A percentile compares a stretch with the other conserved stretches of the same genome.
phyloP scores from a whole-genome alignment of 2,888 invertebrate genomes.

The Sarcophaga carnaria region DNA sequence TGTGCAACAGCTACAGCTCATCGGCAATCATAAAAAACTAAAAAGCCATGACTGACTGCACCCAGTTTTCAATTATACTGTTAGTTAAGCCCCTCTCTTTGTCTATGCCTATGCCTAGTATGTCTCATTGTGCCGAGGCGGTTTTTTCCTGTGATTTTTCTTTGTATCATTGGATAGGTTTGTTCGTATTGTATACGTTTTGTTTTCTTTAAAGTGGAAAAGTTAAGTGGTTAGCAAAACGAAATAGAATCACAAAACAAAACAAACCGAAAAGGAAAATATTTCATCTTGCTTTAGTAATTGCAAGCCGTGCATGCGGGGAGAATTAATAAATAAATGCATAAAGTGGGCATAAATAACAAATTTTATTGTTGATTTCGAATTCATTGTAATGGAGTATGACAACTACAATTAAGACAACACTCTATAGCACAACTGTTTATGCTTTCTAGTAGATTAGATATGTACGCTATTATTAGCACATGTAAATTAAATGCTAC shows the following conservation, averaged over 20 bases:
- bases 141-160: conserved; percentile 5
- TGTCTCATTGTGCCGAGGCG: conserved; percentile 21
- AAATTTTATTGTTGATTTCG: conserved; percentile 25
- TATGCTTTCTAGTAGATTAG: too few relatives aligned
- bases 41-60: conserved; percentile 52
- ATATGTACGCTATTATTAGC: neutral
- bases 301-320: neutral
- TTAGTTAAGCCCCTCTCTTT: conserved; percentile 38
- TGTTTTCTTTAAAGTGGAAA: conserved; percentile 50
- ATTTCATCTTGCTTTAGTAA: conserved; percentile 36
- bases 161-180: conserved; percentile 12
- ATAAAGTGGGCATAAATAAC: conserved; percentile 41
- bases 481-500: neutral
- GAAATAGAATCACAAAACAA: too few relatives aligned
- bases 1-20: conserved; percentile 34
- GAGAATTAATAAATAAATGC: neutral
- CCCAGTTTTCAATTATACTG: conserved; percentile 56
- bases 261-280: conserved; percentile 1
- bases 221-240: conserved; percentile 66
- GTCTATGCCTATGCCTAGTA: neutral
- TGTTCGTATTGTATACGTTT: neutral
- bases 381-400: conserved; percentile 42
- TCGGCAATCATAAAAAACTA: neutral
- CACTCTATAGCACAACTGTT: too few relatives aligned
- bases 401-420: neutral